Evolutionary conservation across 2,888 invertebrate genomes (phyloP), one percentile per base, ranked within the genome.

Genomic region (Schizotus pectinicornis): DNA sequence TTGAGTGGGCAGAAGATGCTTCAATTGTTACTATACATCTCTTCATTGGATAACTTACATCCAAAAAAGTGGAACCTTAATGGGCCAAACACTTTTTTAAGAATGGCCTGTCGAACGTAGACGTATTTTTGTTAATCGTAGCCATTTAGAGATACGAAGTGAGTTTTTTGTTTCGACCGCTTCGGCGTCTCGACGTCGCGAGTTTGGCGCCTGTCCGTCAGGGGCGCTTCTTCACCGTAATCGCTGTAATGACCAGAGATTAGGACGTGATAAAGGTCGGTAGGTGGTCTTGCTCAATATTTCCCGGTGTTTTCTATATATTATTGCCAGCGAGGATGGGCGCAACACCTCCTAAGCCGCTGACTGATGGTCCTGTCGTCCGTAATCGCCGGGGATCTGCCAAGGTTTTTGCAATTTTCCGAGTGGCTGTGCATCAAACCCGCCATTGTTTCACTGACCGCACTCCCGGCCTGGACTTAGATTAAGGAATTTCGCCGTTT

Each of bases 331-430:
- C 53, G 48, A 60, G 64, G 67, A 64, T 64, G 69, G 68, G 56
- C 65, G 70, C 68, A 71, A 72, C 69, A 73, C 73, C 73, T 72
- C 70, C 70, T 71, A 72, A 74, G 74, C 70, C 70, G 64, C 63
- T 74, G 75, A 75, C 72, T 75, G 74, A 75, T 75, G 74, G 72
- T 67, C 65, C 70, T 74, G 74, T 73, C 74, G 60, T 63, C 65
- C 62, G 71, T 74, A 75, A 74, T 74, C 74, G 73, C 71, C 65
- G 55, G 72, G 74, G 73, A 74, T 71, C 67, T 65, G 56, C 69
- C 67, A 65, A 70, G 73, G 71, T 74, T 74, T 72, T 73, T 72
- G 74, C 70, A 75, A 75, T 75, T 75, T 75, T 75, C 74, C 75
- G 70, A 74, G 73, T 74, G 74, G 73, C 71, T 73, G 74, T 75